A percentile compares a stretch with the other conserved stretches of the same genome.
phyloP scores from a whole-genome alignment of 2,888 invertebrate species.

The Epirrhoe alternata region DNA sequence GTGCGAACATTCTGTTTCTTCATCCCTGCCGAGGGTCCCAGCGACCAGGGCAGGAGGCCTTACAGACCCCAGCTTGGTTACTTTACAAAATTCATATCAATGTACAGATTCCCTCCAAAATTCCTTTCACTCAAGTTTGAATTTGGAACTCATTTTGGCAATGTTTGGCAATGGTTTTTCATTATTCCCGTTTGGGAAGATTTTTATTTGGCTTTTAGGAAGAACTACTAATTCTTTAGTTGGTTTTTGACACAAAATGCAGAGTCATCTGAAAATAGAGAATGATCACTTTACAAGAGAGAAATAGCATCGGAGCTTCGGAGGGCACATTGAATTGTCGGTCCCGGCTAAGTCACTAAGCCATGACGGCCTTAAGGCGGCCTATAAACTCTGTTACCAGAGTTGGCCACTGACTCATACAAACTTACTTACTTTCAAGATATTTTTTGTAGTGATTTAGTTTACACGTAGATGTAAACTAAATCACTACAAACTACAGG shows the following conservation, averaged over 20 bases:
- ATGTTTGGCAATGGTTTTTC: conserved; percentile 47
- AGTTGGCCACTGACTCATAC: too few species aligned
- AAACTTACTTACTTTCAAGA: too few species aligned
- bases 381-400: too few species aligned
- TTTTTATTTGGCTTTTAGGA: conserved; percentile 46
- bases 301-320: too few species aligned
- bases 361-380: too few species aligned
- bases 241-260: conserved; percentile 42
- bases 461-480: too few species aligned
- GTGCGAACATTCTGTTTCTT: conserved; percentile 99
- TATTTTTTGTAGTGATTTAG: too few species aligned
- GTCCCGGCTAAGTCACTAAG: too few species aligned
- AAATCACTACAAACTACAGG: too few species aligned
- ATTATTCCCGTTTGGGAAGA: conserved; percentile 54
- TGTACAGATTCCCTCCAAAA: conserved; percentile 46
- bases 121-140: conserved; percentile 42
- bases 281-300: not conserved
- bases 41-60: conserved; percentile 72
- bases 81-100: conserved; percentile 34
- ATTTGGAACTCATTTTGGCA: conserved; percentile 58
- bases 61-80: conserved; percentile 49
- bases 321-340: too few species aligned
- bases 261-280: conserved; percentile 26
- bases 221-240: conserved; percentile 23
- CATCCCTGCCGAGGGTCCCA: conserved; percentile 88